Conservation (phyloP, 2,888 invertebrate species). For the Phasia obesa region DNA sequence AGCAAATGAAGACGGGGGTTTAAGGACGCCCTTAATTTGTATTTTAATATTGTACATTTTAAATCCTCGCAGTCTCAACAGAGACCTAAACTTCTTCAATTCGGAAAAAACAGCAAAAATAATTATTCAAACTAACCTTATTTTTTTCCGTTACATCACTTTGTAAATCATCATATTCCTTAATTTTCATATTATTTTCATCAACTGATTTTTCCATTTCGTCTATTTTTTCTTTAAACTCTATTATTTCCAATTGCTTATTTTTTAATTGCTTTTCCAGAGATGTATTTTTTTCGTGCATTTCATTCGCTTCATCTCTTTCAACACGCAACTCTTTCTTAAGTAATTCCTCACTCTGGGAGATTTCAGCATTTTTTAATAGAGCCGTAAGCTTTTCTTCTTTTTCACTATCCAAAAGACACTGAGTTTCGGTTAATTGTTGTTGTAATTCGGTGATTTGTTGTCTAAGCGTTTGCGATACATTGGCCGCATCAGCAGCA, state of each 20-base stretch:
- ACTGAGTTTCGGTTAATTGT: slow-evolving; percentile 75
- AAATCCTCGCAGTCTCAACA: too few relatives aligned
- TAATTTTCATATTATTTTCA: slow-evolving; percentile 75
- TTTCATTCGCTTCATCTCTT: slow-evolving; percentile 85
- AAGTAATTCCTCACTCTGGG: slow-evolving; percentile 90
- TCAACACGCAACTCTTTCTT: slow-evolving; percentile 89
- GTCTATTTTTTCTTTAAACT: slow-evolving; percentile 74
- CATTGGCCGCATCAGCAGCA: slow-evolving; percentile 80
- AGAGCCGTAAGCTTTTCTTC: slow-evolving; percentile 90
- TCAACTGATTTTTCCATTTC: slow-evolving; percentile 75
- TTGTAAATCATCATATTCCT: slow-evolving; percentile 80
- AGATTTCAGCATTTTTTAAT: slow-evolving; percentile 91
- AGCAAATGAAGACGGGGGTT: too few relatives aligned
- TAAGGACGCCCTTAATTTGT: too few relatives aligned
- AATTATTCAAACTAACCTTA: slow-evolving; percentile 82
- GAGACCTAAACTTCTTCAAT: too few relatives aligned
- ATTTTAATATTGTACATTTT: background rate
- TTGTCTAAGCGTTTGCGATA: slow-evolving; percentile 77
- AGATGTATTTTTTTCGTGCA: slow-evolving; percentile 84
- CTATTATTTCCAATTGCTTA: slow-evolving; percentile 83
- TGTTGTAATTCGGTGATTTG: slow-evolving; percentile 78
- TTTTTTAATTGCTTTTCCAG: slow-evolving; percentile 77
- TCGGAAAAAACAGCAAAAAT: too few relatives aligned
- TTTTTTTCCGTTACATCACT: slow-evolving; percentile 86
- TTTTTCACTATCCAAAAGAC: slow-evolving; percentile 84